phyloP scores from a whole-genome alignment of 1,140 invertebrate species.

The Bombus cullumanus region DNA sequence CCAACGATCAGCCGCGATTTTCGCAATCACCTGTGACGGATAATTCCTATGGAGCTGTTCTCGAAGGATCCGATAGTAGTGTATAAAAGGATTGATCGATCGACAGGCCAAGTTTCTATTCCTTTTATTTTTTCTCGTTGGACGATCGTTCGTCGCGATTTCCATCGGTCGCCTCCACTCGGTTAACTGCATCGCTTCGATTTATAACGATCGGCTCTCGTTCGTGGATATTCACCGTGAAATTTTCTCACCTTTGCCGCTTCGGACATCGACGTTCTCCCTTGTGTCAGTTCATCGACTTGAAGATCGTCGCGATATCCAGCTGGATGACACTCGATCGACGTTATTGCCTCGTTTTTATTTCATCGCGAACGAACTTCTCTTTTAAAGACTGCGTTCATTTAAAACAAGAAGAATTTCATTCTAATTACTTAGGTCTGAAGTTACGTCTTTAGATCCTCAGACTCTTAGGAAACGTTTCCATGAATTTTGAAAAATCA shows the following conservation, averaged over 20 bases:
- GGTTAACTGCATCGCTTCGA: slow-evolving; percentile 23
- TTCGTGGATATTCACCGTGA: background rate
- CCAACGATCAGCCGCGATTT: slow-evolving; percentile 66
- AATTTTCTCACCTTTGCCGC: slow-evolving; percentile 19
- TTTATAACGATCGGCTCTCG: background rate
- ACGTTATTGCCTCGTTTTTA: background rate
- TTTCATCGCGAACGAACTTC: background rate
- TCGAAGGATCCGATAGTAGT: slow-evolving; percentile 59
- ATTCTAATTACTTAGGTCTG: too few relatives aligned
- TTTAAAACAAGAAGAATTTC: background rate
- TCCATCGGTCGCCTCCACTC: background rate
- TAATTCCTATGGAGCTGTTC: slow-evolving; percentile 49
- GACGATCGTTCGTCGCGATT: background rate
- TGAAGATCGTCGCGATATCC: slow-evolving; percentile 27
- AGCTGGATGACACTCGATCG: background rate
- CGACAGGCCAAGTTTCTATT: slow-evolving; percentile 38
- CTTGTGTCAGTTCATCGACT: background rate
- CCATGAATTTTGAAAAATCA: too few relatives aligned
- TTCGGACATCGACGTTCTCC: background rate
- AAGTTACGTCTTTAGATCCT: too few relatives aligned
- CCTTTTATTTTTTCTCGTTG: slow-evolving; percentile 24
- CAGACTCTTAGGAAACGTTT: too few relatives aligned
- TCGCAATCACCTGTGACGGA: slow-evolving; percentile 58
- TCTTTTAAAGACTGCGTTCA: background rate
- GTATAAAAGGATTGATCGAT: slow-evolving; percentile 68